Evolutionary conservation across 2,888 invertebrate species (phyloP), one percentile per base, ranked within the genome.

Genomic region (Thereva nobilitata): DNA sequence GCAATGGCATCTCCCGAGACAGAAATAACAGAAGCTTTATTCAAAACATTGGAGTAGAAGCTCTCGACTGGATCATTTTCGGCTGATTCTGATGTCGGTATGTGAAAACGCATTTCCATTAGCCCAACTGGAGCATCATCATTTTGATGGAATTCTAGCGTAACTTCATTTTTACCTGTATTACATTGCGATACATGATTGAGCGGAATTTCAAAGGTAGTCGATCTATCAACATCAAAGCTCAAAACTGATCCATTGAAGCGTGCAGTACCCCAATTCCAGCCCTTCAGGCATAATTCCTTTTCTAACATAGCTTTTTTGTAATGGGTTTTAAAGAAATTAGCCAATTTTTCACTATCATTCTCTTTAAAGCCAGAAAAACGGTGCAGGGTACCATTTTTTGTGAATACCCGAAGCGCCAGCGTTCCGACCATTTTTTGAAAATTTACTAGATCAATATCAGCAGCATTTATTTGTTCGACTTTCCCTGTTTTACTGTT

Each of bases 221-320:
- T 90, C 72, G 89, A 87, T 40, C 86, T 84, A 3, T 91, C 92
- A 49, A 94, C 89, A 77, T 95, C 93, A 76, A 92, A 95, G 76
- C 89, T 91, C 1, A 95, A 81, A 0, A 92, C 88, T 0, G 93
- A 89, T 3, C 95, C 98, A 74, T 89, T 89, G 77, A 99, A 98
- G 74, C 93, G 92, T 0, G 95, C 95, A 0, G 93, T 92, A 38
- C 99, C 99, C 95, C 98, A 99, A 81, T 99, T 99, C 98, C 98
- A 99, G 0, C 99, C 99, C 79, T 95, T 97, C 1, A 97, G 84
- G 71, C 95, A 93, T 63, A 96, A 82, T 76, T 99, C 98, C 75
- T 93, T 93, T 75, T 94, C 95, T 54, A 93, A 83, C 87, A 97
- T 88, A 67, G 93, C 91, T 73, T 91, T 90, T 38, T 89, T 85